Conservation (phyloP, 1,140 invertebrate genomes). For the Mycetomoellerius zeteki region DNA sequence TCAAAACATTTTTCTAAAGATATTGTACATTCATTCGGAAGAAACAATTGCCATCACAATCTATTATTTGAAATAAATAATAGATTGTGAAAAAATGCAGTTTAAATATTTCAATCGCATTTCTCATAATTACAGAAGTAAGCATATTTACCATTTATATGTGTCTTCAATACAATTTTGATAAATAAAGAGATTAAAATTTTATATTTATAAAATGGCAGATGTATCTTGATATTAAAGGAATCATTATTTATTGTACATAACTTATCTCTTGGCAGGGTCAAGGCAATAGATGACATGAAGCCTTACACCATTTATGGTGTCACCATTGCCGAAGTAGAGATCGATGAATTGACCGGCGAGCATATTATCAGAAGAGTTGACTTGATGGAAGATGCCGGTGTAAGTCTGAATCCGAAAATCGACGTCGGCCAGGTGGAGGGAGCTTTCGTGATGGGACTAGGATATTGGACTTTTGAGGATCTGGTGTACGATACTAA, state of each 20-base stretch:
- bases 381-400: slow-evolving; percentile 93
- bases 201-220: background rate
- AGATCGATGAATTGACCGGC: slow-evolving; percentile 93
- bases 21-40: no score
- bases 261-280: slow-evolving; percentile 27
- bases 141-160: no score
- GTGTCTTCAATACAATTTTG: background rate
- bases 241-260: no score
- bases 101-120: background rate
- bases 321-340: slow-evolving; percentile 89
- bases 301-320: slow-evolving; percentile 85
- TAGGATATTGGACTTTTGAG: slow-evolving; percentile 94
- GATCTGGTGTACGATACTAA: slow-evolving; percentile 90
- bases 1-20: no score
- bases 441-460: slow-evolving; percentile 95
- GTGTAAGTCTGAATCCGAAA: slow-evolving; percentile 91
- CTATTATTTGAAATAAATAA: no score
- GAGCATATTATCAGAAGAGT: slow-evolving; percentile 89
- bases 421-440: slow-evolving; percentile 96
- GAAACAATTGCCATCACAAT: no score
- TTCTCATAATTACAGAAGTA: background rate
- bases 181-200: background rate
- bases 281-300: slow-evolving; percentile 81
- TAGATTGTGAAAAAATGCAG: background rate
- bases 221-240: no score